Conservation (phyloP, 2,888 invertebrate genomes). For the Atethmia centrago region DNA sequence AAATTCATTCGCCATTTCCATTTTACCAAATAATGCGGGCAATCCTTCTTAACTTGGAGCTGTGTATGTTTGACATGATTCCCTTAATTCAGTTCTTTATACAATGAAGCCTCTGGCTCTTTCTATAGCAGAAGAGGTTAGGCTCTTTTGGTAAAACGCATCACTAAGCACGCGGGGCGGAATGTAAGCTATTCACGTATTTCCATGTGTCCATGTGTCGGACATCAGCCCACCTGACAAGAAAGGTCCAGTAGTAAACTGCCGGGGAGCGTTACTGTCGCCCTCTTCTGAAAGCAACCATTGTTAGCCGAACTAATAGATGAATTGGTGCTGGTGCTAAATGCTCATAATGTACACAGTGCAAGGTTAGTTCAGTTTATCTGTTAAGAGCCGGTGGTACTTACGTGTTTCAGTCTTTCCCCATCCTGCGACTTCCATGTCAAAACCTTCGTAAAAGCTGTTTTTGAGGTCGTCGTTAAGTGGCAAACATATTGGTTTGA, state of each 20-base stretch:
- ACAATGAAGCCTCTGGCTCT: not conserved
- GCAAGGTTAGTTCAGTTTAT: conserved; percentile 48
- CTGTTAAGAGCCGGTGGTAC: conserved; percentile 55
- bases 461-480: conserved; percentile 71
- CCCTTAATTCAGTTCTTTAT: not conserved
- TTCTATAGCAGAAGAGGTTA: not conserved
- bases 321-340: conserved; percentile 47
- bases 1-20: not conserved
- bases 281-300: conserved; percentile 62
- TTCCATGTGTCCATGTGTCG: conserved; percentile 17
- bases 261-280: conserved; percentile 25
- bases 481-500: conserved; percentile 91
- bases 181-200: conserved; percentile 41
- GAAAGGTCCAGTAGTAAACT: conserved; percentile 34
- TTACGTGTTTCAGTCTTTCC: conserved; percentile 92
- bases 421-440: conserved; percentile 94
- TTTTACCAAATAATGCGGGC: not conserved
- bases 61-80: not conserved
- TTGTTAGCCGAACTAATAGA: conserved; percentile 44
- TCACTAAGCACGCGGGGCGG: conserved; percentile 39
- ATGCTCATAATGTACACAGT: conserved; percentile 40
- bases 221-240: conserved; percentile 57
- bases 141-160: conserved; percentile 38
- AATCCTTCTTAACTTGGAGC: not conserved
- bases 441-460: conserved; percentile 82